A percentile compares a stretch with the other conserved stretches of the same genome.
Evolutionary conservation across 2,113 vertebrate species (phyloP).

Genomic region (Daphoenositta chrysoptera): DNA sequence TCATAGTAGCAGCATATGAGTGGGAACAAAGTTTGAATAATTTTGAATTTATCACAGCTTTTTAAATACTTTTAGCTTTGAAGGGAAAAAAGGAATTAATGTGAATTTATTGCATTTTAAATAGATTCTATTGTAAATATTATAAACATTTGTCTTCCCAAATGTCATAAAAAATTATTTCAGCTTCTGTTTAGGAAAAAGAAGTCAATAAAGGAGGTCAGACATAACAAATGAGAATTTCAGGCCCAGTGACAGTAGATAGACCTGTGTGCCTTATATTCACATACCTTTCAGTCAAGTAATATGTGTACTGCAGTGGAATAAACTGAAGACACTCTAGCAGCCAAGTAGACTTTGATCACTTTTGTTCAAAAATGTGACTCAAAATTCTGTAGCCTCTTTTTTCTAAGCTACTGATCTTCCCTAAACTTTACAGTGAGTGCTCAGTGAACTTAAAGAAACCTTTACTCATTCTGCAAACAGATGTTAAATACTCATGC

Average conservation of each 20-base stretch:
- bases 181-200: not conserved
- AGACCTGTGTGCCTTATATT: not conserved
- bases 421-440: constrained; percentile 10
- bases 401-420: not conserved
- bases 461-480: not conserved
- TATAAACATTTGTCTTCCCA: not conserved
- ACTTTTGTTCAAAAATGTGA: constrained; percentile 4
- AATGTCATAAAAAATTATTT: not conserved
- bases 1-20: not conserved
- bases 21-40: not conserved
- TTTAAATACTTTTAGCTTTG: not conserved
- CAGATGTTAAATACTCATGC: not conserved
- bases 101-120: not conserved
- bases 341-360: constrained; percentile 21
- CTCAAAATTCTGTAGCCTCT: not conserved
- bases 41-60: not conserved
- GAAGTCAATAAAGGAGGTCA: not conserved
- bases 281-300: not conserved
- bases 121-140: not conserved
- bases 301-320: not conserved
- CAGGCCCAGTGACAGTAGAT: not conserved
- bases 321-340: not conserved
- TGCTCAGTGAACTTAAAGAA: not conserved
- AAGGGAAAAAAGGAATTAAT: not conserved
- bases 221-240: constrained; percentile 15